Conservation (phyloP, 2,797 vertebrate genomes). For the Emydoidea blandingii region DNA sequence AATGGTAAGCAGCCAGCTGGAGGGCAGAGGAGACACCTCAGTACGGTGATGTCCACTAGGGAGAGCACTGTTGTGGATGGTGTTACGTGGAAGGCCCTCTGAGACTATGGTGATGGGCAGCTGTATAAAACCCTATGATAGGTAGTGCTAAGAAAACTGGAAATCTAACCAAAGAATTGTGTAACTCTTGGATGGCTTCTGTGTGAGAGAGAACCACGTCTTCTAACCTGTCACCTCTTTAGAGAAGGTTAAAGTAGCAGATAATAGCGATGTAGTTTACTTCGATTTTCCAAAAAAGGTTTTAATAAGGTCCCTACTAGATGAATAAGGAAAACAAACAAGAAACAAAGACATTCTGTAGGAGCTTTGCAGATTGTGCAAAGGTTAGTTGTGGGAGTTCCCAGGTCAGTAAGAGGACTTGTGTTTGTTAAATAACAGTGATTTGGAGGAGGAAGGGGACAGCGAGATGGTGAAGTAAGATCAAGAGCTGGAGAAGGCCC, state of each 20-base stretch:
- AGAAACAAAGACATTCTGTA: not conserved
- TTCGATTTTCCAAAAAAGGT: not conserved
- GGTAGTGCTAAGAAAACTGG: not conserved
- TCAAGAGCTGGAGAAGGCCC: not conserved
- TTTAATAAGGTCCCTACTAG: not conserved
- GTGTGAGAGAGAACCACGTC: not conserved
- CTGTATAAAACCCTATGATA: not conserved
- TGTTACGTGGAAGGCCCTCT: not conserved
- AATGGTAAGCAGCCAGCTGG: not conserved
- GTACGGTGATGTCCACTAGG: too few relatives aligned
- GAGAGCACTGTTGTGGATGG: not conserved
- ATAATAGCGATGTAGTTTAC: rapidly evolving
- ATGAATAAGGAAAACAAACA: not conserved
- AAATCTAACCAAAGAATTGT: not conserved
- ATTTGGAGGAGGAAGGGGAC: not conserved
- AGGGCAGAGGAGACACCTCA: too few relatives aligned
- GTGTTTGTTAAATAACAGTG: rapidly evolving
- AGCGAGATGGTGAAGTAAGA: rapidly evolving
- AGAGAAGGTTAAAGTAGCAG: not conserved
- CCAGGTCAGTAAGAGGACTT: not conserved
- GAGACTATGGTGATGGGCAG: not conserved
- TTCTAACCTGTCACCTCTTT: rapidly evolving
- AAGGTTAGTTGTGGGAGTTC: not conserved
- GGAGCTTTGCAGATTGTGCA: not conserved
- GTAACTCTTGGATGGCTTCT: not conserved